A percentile compares a stretch with the other conserved stretches of the same genome.
Conservation (phyloP, 1,140 invertebrate species). For the Halictus rubicundus region DNA sequence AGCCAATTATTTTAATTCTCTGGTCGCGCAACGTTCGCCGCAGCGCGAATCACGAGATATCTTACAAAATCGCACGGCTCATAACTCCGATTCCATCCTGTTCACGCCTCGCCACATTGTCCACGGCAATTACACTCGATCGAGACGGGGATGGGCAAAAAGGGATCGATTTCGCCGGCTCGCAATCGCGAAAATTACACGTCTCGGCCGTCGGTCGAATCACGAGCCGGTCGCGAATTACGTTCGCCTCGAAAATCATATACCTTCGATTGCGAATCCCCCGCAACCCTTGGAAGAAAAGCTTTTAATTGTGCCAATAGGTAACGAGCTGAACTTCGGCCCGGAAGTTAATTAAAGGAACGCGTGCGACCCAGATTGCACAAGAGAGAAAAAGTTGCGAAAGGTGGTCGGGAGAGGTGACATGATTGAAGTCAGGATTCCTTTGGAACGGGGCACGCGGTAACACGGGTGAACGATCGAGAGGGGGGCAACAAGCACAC, state of each 20-base stretch:
- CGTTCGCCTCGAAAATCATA: slow-evolving; percentile 48
- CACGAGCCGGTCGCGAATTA: slow-evolving; percentile 26
- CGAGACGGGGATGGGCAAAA: slow-evolving; percentile 38
- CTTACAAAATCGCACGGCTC: neutral
- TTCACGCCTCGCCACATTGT: slow-evolving; percentile 48
- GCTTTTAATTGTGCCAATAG: neutral
- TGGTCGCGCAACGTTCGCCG: neutral
- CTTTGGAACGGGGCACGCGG: no score
- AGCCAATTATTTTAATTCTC: neutral
- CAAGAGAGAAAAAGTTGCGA: neutral
- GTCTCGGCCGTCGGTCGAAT: slow-evolving; percentile 48
- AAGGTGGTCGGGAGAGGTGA: neutral
- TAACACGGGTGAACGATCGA: neutral
- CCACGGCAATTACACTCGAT: slow-evolving; percentile 51
- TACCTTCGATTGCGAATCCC: no score
- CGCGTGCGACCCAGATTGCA: neutral
- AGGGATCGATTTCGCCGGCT: slow-evolving; percentile 55
- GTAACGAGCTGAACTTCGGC: neutral
- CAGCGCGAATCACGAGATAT: slow-evolving; percentile 1
- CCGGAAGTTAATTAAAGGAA: slow-evolving; percentile 12
- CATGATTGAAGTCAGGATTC: neutral
- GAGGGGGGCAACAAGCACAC: no score
- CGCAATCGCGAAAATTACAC: slow-evolving; percentile 63
- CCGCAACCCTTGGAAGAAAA: neutral
- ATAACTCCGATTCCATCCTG: slow-evolving; percentile 35